Evolutionary conservation across 2,113 vertebrate genomes (phyloP), one percentile per base, ranked within the genome.

Genomic region (Cisticola juncidis): DNA sequence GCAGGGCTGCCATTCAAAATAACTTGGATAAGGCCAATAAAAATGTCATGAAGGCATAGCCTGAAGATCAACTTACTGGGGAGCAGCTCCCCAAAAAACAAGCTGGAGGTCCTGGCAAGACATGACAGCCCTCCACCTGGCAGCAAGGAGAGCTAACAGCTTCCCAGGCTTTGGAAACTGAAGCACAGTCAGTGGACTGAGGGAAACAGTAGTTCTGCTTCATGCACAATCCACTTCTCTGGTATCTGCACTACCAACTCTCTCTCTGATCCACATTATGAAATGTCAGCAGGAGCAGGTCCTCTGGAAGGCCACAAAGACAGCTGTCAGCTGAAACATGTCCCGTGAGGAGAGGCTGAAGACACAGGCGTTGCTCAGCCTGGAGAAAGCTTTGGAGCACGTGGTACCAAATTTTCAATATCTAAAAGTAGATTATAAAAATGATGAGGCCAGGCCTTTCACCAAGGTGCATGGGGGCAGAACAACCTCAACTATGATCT

Each of bases 281-380:
- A 80, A 60, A 33, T 12, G 48, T 19, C 44, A 69, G 13, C 11
- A 51, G 35, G 3, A 72, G 5, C 33, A 77, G 86, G 70, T 54
- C 47, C 38, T 62, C 33, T 19, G 33, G 58, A 76, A 68, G 19
- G 33, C 14, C 38, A 62, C 20, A 45, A 42, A 48, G 33, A 40
- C 7, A 47, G 12, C 1, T 61, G n/a, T 35, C 0, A 5, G 31
- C 69, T 53, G 28, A 11, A 81, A 15, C 18, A 8, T 0, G 0
- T 11, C 44, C 48, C 47, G 7, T 6, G 29, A 86, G 11, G 23
- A 58, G 15, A 54, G 11, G 22, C 38, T 92, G 51, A 74, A 71
- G 14, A 45, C 25, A 68, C 3, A 11, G 36, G 14, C 24, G 48
- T 40, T 79, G 23, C 8, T 85, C 74, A 77, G 29, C 21, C 31